These are phyloP conservation scores for Morinoia aosen DNA, from an alignment of 2,888 invertebrate species.

Conservation along the genomic window DNA sequence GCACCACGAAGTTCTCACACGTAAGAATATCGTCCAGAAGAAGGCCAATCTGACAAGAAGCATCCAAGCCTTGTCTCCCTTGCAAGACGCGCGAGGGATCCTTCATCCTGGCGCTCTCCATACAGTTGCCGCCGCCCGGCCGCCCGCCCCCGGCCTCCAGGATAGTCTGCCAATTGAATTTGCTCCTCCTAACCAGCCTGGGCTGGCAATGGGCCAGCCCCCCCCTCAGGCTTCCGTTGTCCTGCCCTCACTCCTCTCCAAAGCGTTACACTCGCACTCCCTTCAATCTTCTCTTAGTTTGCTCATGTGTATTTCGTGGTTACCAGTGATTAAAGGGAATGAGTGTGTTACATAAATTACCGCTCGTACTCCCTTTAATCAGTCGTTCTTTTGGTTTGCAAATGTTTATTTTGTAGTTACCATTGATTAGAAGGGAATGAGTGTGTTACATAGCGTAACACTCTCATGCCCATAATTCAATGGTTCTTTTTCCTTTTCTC, in stretches of 20 bases:
- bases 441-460: too few relatives aligned
- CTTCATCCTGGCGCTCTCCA: neutral
- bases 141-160: neutral
- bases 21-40: too few relatives aligned
- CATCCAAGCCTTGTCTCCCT: neutral
- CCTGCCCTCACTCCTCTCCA: conserved; percentile 17
- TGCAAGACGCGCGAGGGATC: neutral
- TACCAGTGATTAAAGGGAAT: too few relatives aligned
- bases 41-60: too few relatives aligned
- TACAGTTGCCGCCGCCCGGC: neutral
- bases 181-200: conserved; percentile 51
- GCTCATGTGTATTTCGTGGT: neutral
- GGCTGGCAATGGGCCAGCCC: conserved; percentile 45
- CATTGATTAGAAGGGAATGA: too few relatives aligned
- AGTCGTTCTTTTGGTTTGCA: neutral
- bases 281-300: neutral
- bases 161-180: conserved; percentile 51
- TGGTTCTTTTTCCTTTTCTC: neutral
- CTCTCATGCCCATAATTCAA: neutral
- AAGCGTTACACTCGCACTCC: neutral
- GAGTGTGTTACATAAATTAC: neutral
- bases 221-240: neutral
- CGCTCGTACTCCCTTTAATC: neutral
- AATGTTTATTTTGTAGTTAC: too few relatives aligned
- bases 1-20: too few relatives aligned